A percentile compares a stretch with the other conserved stretches of the same genome.
These are phyloP conservation scores for Argynnis bischoffii DNA, from an alignment of 2,888 invertebrate genomes.

Conservation along the genomic window DNA sequence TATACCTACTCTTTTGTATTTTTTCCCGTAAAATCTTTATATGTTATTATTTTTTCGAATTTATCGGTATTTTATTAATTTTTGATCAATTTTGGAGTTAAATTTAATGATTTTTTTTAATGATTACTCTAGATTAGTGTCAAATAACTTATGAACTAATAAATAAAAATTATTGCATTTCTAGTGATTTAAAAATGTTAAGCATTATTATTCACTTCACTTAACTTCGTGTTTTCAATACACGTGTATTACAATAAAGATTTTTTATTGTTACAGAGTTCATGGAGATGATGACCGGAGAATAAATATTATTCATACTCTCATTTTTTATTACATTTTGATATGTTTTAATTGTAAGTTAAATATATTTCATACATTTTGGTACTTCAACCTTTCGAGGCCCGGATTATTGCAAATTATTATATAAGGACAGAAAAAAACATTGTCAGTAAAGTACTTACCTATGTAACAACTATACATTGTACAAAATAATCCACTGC, in stretches of 20 bases:
- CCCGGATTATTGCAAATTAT: conserved; percentile 62
- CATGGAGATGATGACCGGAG: conserved; percentile 98
- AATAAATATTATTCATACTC: conserved; percentile 81
- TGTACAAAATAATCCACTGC: conserved; percentile 75
- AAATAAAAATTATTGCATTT: no score
- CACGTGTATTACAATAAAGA: conserved; percentile 1
- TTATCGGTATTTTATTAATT: no score
- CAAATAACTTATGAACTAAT: no score
- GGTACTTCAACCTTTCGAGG: conserved; percentile 71
- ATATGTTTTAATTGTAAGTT: conserved; percentile 69
- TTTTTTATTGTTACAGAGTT: conserved; percentile 88
- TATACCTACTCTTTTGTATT: no score
- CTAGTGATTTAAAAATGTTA: no score
- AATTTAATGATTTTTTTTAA: no score
- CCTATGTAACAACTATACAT: conserved; percentile 62
- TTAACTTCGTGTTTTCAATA: background rate
- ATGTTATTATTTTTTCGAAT: no score
- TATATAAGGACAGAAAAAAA: conserved; percentile 43
- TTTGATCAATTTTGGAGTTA: no score
- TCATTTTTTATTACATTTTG: conserved; percentile 59
- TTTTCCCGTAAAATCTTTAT: no score
- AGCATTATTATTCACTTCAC: background rate
- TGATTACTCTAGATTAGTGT: no score
- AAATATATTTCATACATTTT: conserved; percentile 54
- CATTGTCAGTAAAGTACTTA: conserved; percentile 57